phyloP scores from a whole-genome alignment of 1,140 invertebrate species.

The Ctenoplectra terminalis region DNA sequence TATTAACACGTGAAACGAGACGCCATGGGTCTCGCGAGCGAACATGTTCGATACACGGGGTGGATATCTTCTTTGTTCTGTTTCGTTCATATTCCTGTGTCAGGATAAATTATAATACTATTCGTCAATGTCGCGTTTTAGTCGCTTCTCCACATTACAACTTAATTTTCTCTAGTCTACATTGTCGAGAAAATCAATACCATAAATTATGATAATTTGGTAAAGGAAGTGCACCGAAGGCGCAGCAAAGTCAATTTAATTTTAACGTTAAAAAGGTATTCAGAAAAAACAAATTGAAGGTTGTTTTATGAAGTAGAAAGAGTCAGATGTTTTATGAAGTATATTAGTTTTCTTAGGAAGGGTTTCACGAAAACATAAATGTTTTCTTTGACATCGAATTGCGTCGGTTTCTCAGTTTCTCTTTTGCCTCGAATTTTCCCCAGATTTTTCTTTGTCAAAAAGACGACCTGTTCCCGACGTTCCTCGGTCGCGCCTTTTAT shows the following conservation, averaged over 20 bases:
- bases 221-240: no score
- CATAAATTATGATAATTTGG: no score
- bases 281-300: no score
- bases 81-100: not conserved
- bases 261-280: no score
- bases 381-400: conserved; percentile 6
- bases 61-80: conserved; percentile 42
- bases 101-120: not conserved
- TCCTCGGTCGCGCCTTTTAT: conserved; percentile 23
- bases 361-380: not conserved
- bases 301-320: no score
- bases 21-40: conserved; percentile 54
- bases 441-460: conserved; percentile 16
- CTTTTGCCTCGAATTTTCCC: not conserved
- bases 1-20: conserved; percentile 81
- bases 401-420: not conserved
- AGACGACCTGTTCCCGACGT: not conserved
- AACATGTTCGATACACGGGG: conserved; percentile 27
- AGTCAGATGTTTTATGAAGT: not conserved
- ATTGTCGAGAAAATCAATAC: no score
- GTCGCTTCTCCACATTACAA: not conserved
- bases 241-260: no score
- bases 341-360: not conserved
- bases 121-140: not conserved
- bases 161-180: no score